Evolutionary conservation across 2,797 vertebrate species (phyloP).

Genomic region (Novumbra hubbsi): DNA sequence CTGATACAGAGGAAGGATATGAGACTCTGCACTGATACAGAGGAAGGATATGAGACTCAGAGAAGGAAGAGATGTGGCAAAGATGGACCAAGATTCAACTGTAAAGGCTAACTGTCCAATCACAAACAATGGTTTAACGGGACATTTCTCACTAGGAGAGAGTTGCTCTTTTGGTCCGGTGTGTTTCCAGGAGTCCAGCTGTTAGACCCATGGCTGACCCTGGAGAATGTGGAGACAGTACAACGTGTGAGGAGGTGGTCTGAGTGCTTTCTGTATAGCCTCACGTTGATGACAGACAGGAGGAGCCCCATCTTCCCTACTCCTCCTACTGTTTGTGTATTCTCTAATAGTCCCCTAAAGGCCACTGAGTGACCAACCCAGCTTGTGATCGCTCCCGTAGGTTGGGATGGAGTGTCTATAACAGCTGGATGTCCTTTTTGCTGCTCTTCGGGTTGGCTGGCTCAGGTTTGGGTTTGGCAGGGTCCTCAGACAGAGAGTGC

Average conservation of each 20-base stretch:
- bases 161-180: constrained; percentile 29
- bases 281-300: constrained; percentile 63
- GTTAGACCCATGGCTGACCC: constrained; percentile 69
- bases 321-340: constrained; percentile 57
- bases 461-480: constrained; percentile 47
- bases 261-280: constrained; percentile 63
- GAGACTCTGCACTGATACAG: not conserved
- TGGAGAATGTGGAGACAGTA: constrained; percentile 55
- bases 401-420: constrained; percentile 57
- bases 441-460: constrained; percentile 45
- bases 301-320: constrained; percentile 57
- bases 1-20: not conserved
- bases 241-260: constrained; percentile 47
- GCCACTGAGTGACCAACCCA: constrained; percentile 52
- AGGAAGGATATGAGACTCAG: not conserved
- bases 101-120: constrained; percentile 22
- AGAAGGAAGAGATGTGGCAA: constrained; percentile 5
- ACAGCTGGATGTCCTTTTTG: constrained; percentile 52
- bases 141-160: constrained; percentile 10
- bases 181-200: constrained; percentile 55
- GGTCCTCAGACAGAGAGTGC: constrained; percentile 57
- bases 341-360: constrained; percentile 59
- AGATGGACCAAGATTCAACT: constrained; percentile 2
- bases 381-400: constrained; percentile 61
- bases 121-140: not conserved